Conservation (phyloP, 2,888 invertebrate genomes). For the Calameuta idolon region DNA sequence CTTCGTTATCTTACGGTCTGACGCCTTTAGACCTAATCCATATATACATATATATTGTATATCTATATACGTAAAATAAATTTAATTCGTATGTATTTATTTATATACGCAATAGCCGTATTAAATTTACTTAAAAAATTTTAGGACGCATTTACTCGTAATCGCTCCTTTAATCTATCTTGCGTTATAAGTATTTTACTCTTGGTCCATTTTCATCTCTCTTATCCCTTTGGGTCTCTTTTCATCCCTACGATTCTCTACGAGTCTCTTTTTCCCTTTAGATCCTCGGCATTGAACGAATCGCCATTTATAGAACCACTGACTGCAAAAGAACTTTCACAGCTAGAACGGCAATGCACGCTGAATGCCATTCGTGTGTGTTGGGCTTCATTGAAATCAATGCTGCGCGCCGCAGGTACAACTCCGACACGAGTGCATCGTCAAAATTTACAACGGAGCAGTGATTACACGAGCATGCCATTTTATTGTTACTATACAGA, state of each 20-base stretch:
- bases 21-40: background rate
- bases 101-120: too few species aligned
- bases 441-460: background rate
- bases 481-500: background rate
- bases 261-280: slow-evolving; percentile 1
- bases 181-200: slow-evolving; percentile 6
- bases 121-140: background rate
- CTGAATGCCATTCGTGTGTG: background rate
- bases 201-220: background rate
- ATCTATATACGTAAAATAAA: background rate
- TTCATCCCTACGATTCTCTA: background rate
- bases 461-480: background rate
- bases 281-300: slow-evolving; percentile 11
- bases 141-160: background rate
- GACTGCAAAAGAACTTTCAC: slow-evolving; percentile 15
- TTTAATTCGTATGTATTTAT: background rate
- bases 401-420: background rate
- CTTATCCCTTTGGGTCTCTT: slow-evolving; percentile 1
- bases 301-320: slow-evolving; percentile 16
- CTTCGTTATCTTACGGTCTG: background rate
- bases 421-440: background rate
- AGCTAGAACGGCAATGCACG: background rate
- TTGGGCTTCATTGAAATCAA: slow-evolving; percentile 13
- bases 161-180: slow-evolving; percentile 9
- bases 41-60: background rate